Base-by-base conservation (phyloP, 2,113 vertebrate genomes). In the Daubentonia madagascariensis region DNA sequence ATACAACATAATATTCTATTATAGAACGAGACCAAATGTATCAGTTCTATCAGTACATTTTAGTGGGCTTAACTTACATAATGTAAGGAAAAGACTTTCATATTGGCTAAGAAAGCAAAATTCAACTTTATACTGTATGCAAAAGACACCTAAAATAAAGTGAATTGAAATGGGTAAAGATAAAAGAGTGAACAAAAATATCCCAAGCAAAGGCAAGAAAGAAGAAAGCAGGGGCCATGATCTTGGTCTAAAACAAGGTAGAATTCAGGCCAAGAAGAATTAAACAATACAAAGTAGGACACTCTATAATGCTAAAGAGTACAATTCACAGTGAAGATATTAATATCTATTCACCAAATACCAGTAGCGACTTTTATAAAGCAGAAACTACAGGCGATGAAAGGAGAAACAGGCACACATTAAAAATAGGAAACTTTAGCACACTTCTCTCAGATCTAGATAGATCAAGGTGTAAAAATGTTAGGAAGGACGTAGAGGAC, bases 191-290 rank as follows among this genome's bases (percentile, higher is more conserved):
- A 65, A 75, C 54, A 96, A 96, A 98, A 98, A 98, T 97, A 95
- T 20, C 93, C 83, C 89, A 94, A 96, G 43, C 91, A 97, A 97
- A 97, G 75, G 92, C 86, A 96, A 97, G 89, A 18, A 75, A 79
- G 81, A 94, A 97, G 81, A 98, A 97, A 97, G 96, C 67, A 73
- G 89, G 16, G 97, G 93, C 81, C 93, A 54, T 94, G 95, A 96
- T 94, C 97, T 96, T 94, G 93, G 96, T 97, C 96, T 98, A 96
- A 97, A 98, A 96, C 97, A 97, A 97, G 97, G 95, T 95, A 85
- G 97, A 96, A 97, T 97, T 91, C 72, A 91, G 97, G 92, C 37
- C 90, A 97, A 94, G 94, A 96, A 97, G 93, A 95, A 92, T 97
- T 95, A 97, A 97, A 93, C 86, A 91, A 84, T 96, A 85, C 79